Evolutionary conservation across 2,113 vertebrate genomes (phyloP).

Genomic region (Coryphaenoides rupestris): DNA sequence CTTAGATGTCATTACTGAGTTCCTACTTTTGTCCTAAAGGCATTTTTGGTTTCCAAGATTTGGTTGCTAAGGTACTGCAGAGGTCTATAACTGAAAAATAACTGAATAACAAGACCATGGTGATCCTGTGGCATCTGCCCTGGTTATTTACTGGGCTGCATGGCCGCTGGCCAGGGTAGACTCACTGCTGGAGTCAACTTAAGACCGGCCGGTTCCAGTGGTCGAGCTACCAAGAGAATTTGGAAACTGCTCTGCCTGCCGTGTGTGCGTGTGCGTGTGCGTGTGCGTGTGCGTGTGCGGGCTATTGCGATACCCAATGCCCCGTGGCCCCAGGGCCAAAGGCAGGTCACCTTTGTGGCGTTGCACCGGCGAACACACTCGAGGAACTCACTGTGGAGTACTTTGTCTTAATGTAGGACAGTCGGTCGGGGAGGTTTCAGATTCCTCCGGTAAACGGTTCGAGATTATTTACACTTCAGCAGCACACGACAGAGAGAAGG

Average conservation of each 20-base stretch:
- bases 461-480: slow-evolving; percentile 21
- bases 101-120: too few relatives aligned
- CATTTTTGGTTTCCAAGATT: too few relatives aligned
- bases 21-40: too few relatives aligned
- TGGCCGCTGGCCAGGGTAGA: too few relatives aligned
- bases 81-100: too few relatives aligned
- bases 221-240: too few relatives aligned
- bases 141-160: too few relatives aligned
- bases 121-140: too few relatives aligned
- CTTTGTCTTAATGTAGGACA: slow-evolving; percentile 32
- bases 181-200: too few relatives aligned
- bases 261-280: neutral
- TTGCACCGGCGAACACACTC: slow-evolving; percentile 10
- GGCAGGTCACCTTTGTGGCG: neutral
- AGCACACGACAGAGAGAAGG: neutral
- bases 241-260: neutral
- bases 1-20: too few relatives aligned
- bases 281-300: neutral
- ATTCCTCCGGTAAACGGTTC: slow-evolving; percentile 14
- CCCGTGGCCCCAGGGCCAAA: slow-evolving; percentile 11
- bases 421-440: slow-evolving; percentile 9
- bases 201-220: too few relatives aligned
- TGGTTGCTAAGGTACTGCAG: too few relatives aligned
- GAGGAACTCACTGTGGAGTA: neutral
- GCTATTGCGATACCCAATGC: neutral